Evolutionary conservation across 35 echinoderm and acorn worm genomes (phyloP), one percentile per base, ranked within the genome.

Genomic region (Strongylocentrotus purpuratus): DNA sequence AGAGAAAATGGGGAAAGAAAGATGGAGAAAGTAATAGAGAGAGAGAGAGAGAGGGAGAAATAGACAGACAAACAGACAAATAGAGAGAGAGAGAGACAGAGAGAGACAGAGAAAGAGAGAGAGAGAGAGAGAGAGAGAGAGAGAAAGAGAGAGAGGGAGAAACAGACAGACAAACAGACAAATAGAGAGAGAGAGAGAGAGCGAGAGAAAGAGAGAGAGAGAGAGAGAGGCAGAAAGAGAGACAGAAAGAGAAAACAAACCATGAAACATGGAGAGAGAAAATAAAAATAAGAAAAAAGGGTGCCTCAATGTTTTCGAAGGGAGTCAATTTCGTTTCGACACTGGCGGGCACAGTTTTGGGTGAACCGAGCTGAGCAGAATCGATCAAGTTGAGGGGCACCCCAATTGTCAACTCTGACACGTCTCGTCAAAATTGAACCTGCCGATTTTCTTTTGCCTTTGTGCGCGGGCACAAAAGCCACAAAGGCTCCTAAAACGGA

Each of bases 301-400:
- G 87, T 2, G 65, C 65, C 65, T 78, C 87, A 89, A 89, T 89
- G 87, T 89, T 89, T 89, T 89, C 31, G 45, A 3, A 28, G 87
- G 32, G 87, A 89, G 87, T 89, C 87, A 89, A 89, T 89, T 89
- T 89, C 87, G 87, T 89, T 89, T 89, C 87, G 32, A 89, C 87
- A 89, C 87, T 89, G 87, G 87, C 87, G 87, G 87, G 87, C 87
- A 89, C 11, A 32, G 87, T 89, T 41, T 89, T 89, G 20, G 87
- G 87, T 89, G 87, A 89, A 89, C 87, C 17, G 28, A 78, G 7
- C 32, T 8, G 87, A 5, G 45, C 33, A 89, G 87, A 89, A 89
- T 89, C 87, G 33, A 89, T 89, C 87, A 89, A 33, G 87, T 46
- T 31, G 87, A 78, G 65, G 65, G 65, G 65, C 65, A 78, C 45